Evolutionary conservation across 2,113 vertebrate species (phyloP).

Genomic region (Thymallus thymallus): DNA sequence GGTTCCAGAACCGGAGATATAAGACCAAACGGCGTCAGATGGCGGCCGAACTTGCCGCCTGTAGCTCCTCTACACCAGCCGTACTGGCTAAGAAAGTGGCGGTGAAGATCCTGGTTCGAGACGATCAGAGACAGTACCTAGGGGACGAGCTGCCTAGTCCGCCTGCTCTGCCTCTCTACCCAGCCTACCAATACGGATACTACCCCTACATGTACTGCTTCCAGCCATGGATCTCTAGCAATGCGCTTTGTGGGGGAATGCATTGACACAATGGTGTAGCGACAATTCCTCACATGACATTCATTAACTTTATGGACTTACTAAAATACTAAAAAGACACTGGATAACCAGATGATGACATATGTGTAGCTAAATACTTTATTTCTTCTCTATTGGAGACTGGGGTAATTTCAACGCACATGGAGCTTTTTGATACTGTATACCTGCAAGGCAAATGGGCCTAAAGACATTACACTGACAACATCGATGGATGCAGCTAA

Average conservation of each 20-base stretch:
- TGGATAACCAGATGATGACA: no score
- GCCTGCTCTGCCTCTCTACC: conserved; percentile 60
- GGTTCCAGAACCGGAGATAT: conserved; percentile 83
- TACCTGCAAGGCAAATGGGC: no score
- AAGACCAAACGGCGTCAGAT: conserved; percentile 79
- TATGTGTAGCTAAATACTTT: no score
- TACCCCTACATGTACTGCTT: conserved; percentile 69
- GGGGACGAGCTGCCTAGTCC: conserved; percentile 47
- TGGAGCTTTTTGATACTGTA: no score
- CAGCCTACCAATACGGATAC: conserved; percentile 59
- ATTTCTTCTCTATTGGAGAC: no score
- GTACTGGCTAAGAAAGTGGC: conserved; percentile 69
- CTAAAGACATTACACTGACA: no score
- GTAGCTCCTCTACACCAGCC: conserved; percentile 26
- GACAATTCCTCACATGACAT: background rate
- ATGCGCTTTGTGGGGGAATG: conserved; percentile 43
- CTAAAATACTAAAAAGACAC: no score
- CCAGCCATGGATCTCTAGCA: conserved; percentile 62
- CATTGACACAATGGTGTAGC: conserved; percentile 33
- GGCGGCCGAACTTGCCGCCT: conserved; percentile 50
- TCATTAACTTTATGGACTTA: no score
- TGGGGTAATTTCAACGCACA: no score
- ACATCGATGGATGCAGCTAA: no score
- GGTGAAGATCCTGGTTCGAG: conserved; percentile 73
- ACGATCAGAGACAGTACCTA: conserved; percentile 66